A percentile compares a stretch with the other conserved stretches of the same genome.
Evolutionary conservation across 2,797 vertebrate species (phyloP).

Genomic region (Echiichthys vipera): DNA sequence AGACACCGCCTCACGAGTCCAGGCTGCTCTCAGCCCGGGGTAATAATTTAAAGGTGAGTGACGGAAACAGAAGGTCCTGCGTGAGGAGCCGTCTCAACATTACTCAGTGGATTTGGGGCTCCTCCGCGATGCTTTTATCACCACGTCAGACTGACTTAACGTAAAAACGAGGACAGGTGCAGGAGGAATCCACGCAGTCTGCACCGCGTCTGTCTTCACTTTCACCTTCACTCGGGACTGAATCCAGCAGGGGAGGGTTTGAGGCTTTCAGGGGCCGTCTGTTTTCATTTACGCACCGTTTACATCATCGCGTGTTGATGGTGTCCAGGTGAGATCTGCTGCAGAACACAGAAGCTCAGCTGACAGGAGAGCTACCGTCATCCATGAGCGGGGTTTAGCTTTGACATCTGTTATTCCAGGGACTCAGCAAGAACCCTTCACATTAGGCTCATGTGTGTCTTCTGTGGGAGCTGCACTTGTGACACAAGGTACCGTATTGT

Average conservation of each 20-base stretch:
- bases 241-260: slow-evolving; percentile 21
- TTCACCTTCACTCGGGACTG: slow-evolving; percentile 23
- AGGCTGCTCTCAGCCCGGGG: neutral
- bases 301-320: slow-evolving; percentile 19
- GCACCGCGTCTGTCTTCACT: slow-evolving; percentile 47
- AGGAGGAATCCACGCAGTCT: slow-evolving; percentile 56
- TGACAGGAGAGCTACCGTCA: neutral
- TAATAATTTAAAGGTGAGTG: slow-evolving; percentile 24
- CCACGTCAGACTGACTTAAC: slow-evolving; percentile 33
- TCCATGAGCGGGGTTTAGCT: neutral
- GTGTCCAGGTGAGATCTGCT: slow-evolving; percentile 38
- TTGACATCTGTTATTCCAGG: neutral
- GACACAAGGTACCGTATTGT: no score
- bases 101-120: slow-evolving; percentile 46
- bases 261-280: slow-evolving; percentile 28
- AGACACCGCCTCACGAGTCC: neutral
- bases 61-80: slow-evolving; percentile 23
- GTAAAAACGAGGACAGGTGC: slow-evolving; percentile 62
- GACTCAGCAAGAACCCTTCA: neutral
- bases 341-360: slow-evolving; percentile 38
- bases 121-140: slow-evolving; percentile 39
- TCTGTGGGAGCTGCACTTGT: neutral
- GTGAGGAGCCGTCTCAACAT: slow-evolving; percentile 38
- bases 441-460: neutral
- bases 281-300: slow-evolving; percentile 53